phyloP scores from a whole-genome alignment of 2,888 invertebrate species.

The Sphaeridia pumilis region DNA sequence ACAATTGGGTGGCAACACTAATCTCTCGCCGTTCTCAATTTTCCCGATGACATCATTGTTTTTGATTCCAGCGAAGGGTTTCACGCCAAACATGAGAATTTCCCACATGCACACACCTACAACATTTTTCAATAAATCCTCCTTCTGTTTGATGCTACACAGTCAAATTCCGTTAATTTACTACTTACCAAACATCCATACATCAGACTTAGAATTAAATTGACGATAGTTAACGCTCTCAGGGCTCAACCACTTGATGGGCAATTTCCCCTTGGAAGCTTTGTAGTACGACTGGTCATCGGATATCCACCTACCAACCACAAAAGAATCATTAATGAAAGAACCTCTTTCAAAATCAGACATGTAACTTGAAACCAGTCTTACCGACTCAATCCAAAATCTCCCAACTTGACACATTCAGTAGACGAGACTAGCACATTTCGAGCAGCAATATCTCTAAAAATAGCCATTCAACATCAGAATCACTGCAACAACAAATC shows the following conservation, averaged over 20 bases:
- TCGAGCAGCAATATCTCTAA: conserved; percentile 90
- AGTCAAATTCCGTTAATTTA: background rate
- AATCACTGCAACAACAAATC: too few relatives aligned
- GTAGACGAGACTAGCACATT: conserved; percentile 91
- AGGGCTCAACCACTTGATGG: conserved; percentile 99
- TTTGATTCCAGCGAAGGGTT: conserved; percentile 94
- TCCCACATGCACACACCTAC: conserved; percentile 99
- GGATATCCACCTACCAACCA: conserved; percentile 65
- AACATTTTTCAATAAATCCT: too few relatives aligned
- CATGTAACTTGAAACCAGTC: too few relatives aligned
- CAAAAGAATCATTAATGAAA: too few relatives aligned
- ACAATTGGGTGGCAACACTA: conserved; percentile 79
- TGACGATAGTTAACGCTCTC: conserved; percentile 95
- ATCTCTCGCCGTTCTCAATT: conserved; percentile 89
- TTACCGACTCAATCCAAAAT: conserved; percentile 86
- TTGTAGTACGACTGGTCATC: conserved; percentile 98
- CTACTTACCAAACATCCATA: conserved; percentile 96
- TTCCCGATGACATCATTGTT: conserved; percentile 91
- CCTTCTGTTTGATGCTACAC: too few relatives aligned
- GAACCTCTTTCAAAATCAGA: too few relatives aligned
- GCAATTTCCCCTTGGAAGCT: conserved; percentile 89
- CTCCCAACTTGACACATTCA: conserved; percentile 90
- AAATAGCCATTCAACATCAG: conserved; percentile 16
- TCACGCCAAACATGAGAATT: conserved; percentile 94
- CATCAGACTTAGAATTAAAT: conserved; percentile 94